Percentiles rank a stretch among this genome's conserved stretches.
These are phyloP conservation scores for Eurois occulta DNA, from an alignment of 2,888 invertebrate species.

Conservation along the genomic window DNA sequence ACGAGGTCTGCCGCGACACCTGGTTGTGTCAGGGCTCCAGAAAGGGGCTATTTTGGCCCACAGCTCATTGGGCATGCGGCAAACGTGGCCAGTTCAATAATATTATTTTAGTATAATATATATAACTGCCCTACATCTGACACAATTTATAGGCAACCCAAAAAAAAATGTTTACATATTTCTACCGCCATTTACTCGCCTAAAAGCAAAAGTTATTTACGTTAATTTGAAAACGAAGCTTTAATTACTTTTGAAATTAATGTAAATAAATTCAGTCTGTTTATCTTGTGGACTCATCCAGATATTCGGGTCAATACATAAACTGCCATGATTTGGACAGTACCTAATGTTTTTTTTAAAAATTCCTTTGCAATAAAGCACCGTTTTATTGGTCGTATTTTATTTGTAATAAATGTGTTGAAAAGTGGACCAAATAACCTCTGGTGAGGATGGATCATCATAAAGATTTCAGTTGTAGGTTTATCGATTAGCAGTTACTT, in stretches of 20 bases:
- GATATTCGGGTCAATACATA: constrained; percentile 48
- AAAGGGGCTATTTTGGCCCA: too few relatives aligned
- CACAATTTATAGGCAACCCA: neutral
- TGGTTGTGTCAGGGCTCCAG: too few relatives aligned
- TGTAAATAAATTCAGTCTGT: constrained; percentile 48
- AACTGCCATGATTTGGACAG: constrained; percentile 14
- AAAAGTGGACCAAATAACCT: constrained; percentile 25
- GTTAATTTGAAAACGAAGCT: constrained; percentile 18
- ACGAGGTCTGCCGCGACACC: too few relatives aligned
- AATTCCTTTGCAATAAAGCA: constrained; percentile 18
- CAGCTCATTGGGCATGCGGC: too few relatives aligned
- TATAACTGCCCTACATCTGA: neutral
- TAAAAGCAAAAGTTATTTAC: constrained; percentile 14
- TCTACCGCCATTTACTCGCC: neutral
- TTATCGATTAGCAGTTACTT: constrained; percentile 9
- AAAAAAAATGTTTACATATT: constrained; percentile 23
- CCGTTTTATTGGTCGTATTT: constrained; percentile 40
- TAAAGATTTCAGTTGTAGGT: constrained; percentile 16
- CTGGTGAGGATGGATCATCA: constrained; percentile 22
- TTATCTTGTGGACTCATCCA: constrained; percentile 44
- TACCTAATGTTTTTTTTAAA: constrained; percentile 18
- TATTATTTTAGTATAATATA: neutral
- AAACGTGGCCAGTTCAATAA: too few relatives aligned
- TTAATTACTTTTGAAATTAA: constrained; percentile 53
- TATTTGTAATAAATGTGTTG: constrained; percentile 42